Conservation (phyloP, 2,113 vertebrate genomes). For the Camelus bactrianus region DNA sequence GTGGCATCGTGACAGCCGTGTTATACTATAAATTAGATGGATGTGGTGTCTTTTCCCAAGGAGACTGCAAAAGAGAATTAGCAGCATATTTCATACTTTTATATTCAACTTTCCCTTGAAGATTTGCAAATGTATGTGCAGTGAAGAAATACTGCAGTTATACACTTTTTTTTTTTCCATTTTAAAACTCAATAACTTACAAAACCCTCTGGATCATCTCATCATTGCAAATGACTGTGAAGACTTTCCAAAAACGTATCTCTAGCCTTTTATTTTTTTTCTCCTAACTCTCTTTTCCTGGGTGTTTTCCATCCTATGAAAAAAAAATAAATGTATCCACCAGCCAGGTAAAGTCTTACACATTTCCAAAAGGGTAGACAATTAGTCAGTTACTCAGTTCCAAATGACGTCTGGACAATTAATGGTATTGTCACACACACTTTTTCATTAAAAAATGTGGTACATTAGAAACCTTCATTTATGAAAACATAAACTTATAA, state of each 20-base stretch:
- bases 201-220: background rate
- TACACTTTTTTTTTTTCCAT: background rate
- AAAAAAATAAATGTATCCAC: background rate
- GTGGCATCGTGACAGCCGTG: background rate
- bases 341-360: background rate
- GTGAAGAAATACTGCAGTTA: background rate
- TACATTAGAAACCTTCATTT: background rate
- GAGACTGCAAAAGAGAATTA: background rate
- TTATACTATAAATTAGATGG: background rate
- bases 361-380: background rate
- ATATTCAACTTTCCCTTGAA: background rate
- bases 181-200: background rate
- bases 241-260: background rate
- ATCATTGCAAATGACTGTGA: background rate
- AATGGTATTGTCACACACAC: background rate
- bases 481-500: conserved; percentile 20
- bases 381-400: conserved; percentile 1
- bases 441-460: background rate
- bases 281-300: background rate
- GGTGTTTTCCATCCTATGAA: background rate
- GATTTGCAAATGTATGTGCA: background rate
- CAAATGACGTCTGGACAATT: background rate
- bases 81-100: background rate
- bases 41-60: background rate
- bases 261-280: background rate